phyloP scores from a whole-genome alignment of 2,113 vertebrate species.

The Chlorocebus sabaeus region DNA sequence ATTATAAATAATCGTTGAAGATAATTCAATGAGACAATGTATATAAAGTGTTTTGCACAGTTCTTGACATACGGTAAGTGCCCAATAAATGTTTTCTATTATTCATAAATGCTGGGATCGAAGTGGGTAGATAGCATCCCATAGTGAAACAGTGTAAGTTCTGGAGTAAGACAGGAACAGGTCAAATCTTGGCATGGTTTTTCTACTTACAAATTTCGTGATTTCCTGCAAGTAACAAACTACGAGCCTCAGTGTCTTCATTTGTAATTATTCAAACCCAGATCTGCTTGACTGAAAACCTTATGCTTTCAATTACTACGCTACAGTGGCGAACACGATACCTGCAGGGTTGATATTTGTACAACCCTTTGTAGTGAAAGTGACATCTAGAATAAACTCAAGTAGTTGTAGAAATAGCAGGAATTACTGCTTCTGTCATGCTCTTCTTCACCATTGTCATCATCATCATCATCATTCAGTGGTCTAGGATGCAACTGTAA shows the following conservation, averaged over 20 bases:
- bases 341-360: neutral
- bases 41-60: neutral
- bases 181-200: neutral
- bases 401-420: rapidly evolving
- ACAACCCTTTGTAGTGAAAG: neutral
- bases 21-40: neutral
- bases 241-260: neutral
- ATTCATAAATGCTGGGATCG: neutral
- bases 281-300: neutral
- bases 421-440: neutral
- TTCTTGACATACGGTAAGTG: neutral
- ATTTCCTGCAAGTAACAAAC: neutral
- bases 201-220: neutral
- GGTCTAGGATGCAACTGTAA: neutral
- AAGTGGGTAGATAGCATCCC: neutral
- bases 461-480: neutral
- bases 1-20: neutral
- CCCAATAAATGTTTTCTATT: neutral
- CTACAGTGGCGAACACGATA: neutral
- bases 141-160: neutral
- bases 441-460: neutral
- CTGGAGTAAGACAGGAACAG: neutral
- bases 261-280: neutral
- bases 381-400: neutral
- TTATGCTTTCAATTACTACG: neutral